Percentiles rank a stretch among this genome's conserved stretches.
Evolutionary conservation across 53 echinoderm and acorn worm genomes (phyloP).

Genomic region (Hippasteria phrygiana): DNA sequence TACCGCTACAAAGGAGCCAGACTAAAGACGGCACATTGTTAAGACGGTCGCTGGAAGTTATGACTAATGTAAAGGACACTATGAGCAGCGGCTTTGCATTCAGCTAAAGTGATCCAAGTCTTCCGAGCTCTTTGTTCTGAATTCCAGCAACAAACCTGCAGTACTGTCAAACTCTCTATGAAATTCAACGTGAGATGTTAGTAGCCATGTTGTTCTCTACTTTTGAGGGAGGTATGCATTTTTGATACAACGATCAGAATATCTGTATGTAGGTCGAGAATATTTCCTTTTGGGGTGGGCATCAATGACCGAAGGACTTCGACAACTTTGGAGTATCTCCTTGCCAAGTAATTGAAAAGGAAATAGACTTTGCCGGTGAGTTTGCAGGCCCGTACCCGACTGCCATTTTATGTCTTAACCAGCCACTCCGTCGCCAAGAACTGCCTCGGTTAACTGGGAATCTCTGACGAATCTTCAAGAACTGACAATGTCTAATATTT

Average conservation of each 20-base stretch:
- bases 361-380: slow-evolving; percentile 41
- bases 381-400: not conserved
- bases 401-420: slow-evolving; percentile 20
- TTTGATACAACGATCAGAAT: not conserved
- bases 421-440: not conserved
- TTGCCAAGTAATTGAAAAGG: slow-evolving; percentile 21
- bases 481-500: no score
- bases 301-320: not conserved
- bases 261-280: not conserved
- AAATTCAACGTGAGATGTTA: no score
- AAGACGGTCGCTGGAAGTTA: slow-evolving; percentile 28
- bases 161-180: not conserved
- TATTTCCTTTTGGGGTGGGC: not conserved
- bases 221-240: not conserved
- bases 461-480: no score
- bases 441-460: no score
- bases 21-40: not conserved
- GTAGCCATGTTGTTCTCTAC: no score
- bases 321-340: not conserved
- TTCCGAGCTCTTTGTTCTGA: not conserved
- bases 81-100: not conserved
- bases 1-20: not conserved
- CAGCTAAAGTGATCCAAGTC: not conserved
- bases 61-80: slow-evolving; percentile 32
- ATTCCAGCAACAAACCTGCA: no score